Conservation (phyloP, 2,113 vertebrate genomes). For the Colaptes auratus region DNA sequence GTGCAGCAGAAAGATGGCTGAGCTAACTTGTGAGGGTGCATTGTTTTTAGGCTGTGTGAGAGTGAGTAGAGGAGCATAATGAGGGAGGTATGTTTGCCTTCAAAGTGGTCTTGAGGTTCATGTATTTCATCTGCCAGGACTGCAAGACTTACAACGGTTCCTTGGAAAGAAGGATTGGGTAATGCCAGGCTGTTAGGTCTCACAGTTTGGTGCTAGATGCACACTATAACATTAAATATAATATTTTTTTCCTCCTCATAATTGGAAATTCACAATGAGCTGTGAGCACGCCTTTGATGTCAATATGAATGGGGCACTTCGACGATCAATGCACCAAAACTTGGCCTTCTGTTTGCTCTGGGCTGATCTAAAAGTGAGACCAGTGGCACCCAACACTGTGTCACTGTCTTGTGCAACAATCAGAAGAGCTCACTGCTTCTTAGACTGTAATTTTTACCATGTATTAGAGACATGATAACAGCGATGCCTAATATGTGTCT, state of each 20-base stretch:
- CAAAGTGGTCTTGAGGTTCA: neutral
- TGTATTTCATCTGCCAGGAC: neutral
- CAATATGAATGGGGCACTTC: neutral
- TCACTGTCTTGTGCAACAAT: neutral
- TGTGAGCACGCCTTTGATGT: neutral
- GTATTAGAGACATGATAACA: neutral
- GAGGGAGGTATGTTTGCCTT: rapidly evolving
- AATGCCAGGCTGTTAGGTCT: neutral
- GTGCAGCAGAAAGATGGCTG: neutral
- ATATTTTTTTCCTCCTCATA: neutral
- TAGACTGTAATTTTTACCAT: slow-evolving; percentile 15
- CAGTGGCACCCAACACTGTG: neutral
- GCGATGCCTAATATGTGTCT: neutral
- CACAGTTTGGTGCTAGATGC: neutral
- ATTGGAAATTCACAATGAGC: neutral
- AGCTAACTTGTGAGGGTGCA: neutral
- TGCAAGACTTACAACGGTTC: neutral
- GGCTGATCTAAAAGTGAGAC: neutral
- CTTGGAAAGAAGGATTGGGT: neutral
- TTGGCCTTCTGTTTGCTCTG: neutral
- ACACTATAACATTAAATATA: neutral
- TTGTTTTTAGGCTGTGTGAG: rapidly evolving
- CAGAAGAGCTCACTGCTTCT: neutral
- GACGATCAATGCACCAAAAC: neutral
- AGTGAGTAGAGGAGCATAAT: neutral